phyloP scores from a whole-genome alignment of 2,797 vertebrate species.

The Pogoniulus pusillus region DNA sequence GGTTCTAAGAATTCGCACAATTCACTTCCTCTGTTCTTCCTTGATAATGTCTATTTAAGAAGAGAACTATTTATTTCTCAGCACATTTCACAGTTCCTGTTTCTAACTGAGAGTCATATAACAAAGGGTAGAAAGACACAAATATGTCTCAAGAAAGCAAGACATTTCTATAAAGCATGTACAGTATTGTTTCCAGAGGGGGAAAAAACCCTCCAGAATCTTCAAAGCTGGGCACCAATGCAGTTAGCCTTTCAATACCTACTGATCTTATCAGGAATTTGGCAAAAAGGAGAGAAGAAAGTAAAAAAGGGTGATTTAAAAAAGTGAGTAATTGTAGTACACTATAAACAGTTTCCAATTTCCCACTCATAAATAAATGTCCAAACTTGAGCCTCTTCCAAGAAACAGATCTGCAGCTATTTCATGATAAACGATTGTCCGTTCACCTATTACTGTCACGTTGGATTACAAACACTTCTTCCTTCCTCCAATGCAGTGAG shows the following conservation, averaged over 20 bases:
- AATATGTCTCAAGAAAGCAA: slow-evolving; percentile 22
- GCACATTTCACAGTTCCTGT: slow-evolving; percentile 65
- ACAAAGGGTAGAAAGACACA: slow-evolving; percentile 36
- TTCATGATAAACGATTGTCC: neutral
- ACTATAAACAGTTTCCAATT: neutral
- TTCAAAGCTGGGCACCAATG: neutral
- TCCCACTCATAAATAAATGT: neutral
- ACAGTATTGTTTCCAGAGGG: neutral
- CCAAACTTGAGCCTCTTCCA: neutral
- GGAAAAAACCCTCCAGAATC: neutral
- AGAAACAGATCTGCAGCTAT: neutral
- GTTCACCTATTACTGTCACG: neutral
- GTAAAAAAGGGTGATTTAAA: neutral
- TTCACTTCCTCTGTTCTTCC: slow-evolving; percentile 61
- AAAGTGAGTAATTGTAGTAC: neutral
- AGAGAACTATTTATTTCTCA: slow-evolving; percentile 60
- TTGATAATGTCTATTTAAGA: slow-evolving; percentile 57
- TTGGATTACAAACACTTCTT: neutral
- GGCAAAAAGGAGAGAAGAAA: neutral
- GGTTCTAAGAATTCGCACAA: slow-evolving; percentile 51
- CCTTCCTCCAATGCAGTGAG: neutral
- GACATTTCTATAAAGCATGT: neutral
- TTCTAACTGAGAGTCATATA: slow-evolving; percentile 60
- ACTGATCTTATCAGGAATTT: neutral
- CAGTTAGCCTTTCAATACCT: neutral